Evolutionary conservation across 1,140 invertebrate genomes (phyloP).

Genomic region (Euura saliciscinereae): DNA sequence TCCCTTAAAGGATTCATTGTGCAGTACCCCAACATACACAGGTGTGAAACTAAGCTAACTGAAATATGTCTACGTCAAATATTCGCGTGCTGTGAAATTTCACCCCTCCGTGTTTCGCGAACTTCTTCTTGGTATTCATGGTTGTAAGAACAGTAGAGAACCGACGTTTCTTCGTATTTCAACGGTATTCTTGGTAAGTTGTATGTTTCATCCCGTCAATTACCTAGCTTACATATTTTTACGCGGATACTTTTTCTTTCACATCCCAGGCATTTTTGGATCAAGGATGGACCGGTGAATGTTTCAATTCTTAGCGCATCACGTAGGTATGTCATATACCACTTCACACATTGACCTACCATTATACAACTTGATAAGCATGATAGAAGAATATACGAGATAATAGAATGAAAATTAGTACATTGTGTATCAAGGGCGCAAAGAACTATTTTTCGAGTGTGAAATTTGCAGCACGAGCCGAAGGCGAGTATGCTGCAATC

Average conservation of each 20-base stretch:
- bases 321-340: conserved; percentile 8
- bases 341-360: neutral
- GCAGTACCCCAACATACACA: too few relatives aligned
- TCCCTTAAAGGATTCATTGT: too few relatives aligned
- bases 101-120: neutral
- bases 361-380: neutral
- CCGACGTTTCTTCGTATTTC: neutral
- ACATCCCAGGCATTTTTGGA: neutral
- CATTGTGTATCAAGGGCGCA: too few relatives aligned
- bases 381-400: neutral
- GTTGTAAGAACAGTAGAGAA: too few relatives aligned
- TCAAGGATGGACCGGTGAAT: neutral
- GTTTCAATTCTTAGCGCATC: neutral
- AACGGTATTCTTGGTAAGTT: neutral
- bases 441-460: too few relatives aligned
- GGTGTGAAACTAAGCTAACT: too few relatives aligned
- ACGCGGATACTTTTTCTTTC: neutral
- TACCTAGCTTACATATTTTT: neutral
- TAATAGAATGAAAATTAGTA: too few relatives aligned
- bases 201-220: neutral
- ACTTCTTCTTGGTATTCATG: too few relatives aligned
- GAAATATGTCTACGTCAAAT: neutral
- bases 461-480: too few relatives aligned
- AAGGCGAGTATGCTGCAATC: too few relatives aligned
- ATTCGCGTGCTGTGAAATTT: neutral